phyloP scores from a whole-genome alignment of 2,113 vertebrate species.

The Atrichornis clamosus region DNA sequence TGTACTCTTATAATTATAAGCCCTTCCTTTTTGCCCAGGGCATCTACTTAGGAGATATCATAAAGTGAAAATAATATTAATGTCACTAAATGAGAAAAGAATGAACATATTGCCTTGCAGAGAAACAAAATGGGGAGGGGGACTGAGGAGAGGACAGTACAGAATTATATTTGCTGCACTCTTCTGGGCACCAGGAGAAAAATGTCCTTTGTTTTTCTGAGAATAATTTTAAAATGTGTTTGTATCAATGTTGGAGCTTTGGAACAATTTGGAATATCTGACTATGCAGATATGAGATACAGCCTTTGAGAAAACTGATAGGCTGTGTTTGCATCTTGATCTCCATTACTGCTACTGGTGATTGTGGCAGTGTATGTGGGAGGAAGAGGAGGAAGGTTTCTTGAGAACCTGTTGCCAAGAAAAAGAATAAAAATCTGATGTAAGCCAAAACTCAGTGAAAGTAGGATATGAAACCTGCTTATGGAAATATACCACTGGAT shows the following conservation, averaged over 20 bases:
- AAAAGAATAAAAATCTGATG: too few species aligned
- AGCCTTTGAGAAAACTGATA: background rate
- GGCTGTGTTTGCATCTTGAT: background rate
- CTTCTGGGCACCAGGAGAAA: background rate
- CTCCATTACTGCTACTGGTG: background rate
- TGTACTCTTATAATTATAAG: background rate
- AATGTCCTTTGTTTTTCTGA: background rate
- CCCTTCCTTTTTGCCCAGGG: background rate
- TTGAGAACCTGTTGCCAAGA: background rate
- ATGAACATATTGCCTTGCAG: background rate
- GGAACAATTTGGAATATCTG: background rate
- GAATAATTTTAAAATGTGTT: background rate
- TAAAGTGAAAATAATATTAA: background rate
- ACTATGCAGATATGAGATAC: background rate
- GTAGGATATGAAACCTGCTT: background rate
- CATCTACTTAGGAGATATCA: background rate
- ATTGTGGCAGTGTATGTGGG: background rate
- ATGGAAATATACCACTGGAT: slow-evolving; percentile 65
- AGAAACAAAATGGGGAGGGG: background rate
- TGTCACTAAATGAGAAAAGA: background rate
- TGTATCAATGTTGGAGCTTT: background rate
- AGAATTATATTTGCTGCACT: background rate
- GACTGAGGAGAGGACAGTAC: background rate
- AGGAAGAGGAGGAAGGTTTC: background rate
- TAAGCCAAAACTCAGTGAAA: background rate